Base-by-base conservation (phyloP, 2,113 vertebrate genomes). In the Chitala chitala region DNA sequence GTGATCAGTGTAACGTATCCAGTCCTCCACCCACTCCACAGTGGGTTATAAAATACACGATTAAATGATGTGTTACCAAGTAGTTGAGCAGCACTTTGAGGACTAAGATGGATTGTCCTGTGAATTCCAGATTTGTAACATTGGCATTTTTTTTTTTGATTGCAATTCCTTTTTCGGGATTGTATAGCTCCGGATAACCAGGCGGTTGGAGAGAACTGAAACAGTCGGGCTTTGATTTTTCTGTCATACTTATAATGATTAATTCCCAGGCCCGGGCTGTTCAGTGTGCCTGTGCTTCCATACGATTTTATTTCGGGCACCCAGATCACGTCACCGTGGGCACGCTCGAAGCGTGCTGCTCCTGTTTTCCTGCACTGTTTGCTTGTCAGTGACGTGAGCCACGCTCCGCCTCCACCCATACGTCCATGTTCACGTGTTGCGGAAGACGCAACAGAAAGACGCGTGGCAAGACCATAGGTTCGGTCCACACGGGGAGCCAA, bases 231-330 rank as follows among this genome's bases (percentile, higher is more conserved):
- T 90, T 89, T 89, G 87, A 90, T 89, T 91, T 91, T 89, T 77
- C 85, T 88, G 86, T 86, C 88, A 89, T 50, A 84, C 83, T 87
- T 88, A 88, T 85, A 84, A 87, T 87, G 88, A 90, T 89, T 88
- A 87, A 91, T 91, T 87, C 65, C 78, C 77, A 10, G 82, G 85
- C 82, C 84, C 84, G 78, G 76, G 82, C 79, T 80, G 84, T 81
- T 88, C 79, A 79, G 66, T 82, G 79, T 86, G 82, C 86, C 86
- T 86, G 86, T 82, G 77, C 78, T 78, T 75, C 76, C 80, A 68
- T 69, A 38, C 69, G 79, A 76, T 85, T 65, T 77, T 33, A 33
- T 20, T 48, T 69, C 5, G 44, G 46, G 13, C 26, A 7, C 26
- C 24, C 15, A 6, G 36, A 36, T 51, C 48, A 8, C 48, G 20